Percentiles rank a stretch among this genome's conserved stretches.
These are phyloP conservation scores for Cheracebus regulus DNA, from an alignment of 2,797 vertebrate species.

Conservation along the genomic window DNA sequence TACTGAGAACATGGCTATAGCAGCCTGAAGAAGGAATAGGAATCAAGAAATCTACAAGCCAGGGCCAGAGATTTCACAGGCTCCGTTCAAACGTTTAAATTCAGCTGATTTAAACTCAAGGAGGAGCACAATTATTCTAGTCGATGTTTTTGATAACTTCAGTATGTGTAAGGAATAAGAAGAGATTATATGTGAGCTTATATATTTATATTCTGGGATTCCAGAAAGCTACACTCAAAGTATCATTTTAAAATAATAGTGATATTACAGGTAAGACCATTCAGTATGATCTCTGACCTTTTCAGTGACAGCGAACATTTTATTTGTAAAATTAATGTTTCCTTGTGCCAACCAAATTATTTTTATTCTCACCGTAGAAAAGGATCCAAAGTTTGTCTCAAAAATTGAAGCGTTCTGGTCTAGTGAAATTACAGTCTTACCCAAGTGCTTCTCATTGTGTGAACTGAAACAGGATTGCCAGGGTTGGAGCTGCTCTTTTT, in stretches of 20 bases:
- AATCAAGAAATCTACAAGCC: background rate
- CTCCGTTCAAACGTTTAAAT: background rate
- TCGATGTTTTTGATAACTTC: background rate
- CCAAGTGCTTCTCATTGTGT: background rate
- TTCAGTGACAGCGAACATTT: background rate
- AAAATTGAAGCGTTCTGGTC: background rate
- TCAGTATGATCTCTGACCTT: background rate
- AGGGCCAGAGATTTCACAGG: background rate
- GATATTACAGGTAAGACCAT: background rate
- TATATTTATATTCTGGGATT: background rate
- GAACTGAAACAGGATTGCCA: background rate
- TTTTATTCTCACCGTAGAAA: conserved; percentile 6
- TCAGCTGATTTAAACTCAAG: background rate
- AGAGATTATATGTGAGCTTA: background rate
- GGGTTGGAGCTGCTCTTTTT: rapidly evolving
- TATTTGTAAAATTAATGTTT: background rate
- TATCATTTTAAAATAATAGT: background rate
- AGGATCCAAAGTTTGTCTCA: background rate
- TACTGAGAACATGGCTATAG: rapidly evolving
- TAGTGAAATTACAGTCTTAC: background rate
- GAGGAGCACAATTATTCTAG: background rate
- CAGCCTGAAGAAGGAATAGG: background rate
- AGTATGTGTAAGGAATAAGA: background rate
- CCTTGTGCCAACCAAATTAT: background rate
- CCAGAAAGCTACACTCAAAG: background rate